Evolutionary conservation across 2,797 vertebrate species (phyloP), one percentile per base, ranked within the genome.

Genomic region (Eremophila alpestris): DNA sequence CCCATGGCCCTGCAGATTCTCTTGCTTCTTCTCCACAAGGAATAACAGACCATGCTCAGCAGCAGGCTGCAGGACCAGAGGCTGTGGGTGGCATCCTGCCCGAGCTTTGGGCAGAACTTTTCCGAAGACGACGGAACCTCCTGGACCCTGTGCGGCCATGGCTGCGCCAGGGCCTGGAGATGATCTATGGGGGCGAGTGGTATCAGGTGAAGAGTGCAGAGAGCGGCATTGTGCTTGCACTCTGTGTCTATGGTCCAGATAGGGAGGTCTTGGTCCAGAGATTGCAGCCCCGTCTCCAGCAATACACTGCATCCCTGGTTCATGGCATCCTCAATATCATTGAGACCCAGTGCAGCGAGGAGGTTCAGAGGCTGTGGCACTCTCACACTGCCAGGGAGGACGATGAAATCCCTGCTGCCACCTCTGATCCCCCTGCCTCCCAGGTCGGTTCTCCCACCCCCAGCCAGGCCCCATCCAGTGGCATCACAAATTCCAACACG

Each of bases 401-500:
- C 24, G 29, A 51, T 51, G 71, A 77, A n/a, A 45, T 51, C 14
- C 17, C 64, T 38, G 7, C 21, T 69, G 29, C 64, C 51, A 45
- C 24, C 51, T 70, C 64, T 18, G 58, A 63, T 48, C 4, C 58
- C 6, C 10, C 17, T 9, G 17, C 21, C 51, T 69, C 56, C 21
- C 71, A 45, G 38, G 64, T 24, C 12, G 17, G 6, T 58, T 40
- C 17, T 64, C 17, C 45, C 18, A 34, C 29, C 10, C 21, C 70
- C 64, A 70, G 29, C 71, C 79, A 70, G 45, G n/a, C 15, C 21
- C 12, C 29, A 6, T 51, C 21, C n/a, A 58, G n/a, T 34, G 51
- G 18, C 38, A 27, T 45, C 0, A 0, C 24, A 30, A 43, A 70
- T 49, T 83, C 17, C 64, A 58, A 5, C 29, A 8, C 0, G 1